Evolutionary conservation across 2,888 invertebrate genomes (phyloP).

Genomic region (Lymantria monacha): DNA sequence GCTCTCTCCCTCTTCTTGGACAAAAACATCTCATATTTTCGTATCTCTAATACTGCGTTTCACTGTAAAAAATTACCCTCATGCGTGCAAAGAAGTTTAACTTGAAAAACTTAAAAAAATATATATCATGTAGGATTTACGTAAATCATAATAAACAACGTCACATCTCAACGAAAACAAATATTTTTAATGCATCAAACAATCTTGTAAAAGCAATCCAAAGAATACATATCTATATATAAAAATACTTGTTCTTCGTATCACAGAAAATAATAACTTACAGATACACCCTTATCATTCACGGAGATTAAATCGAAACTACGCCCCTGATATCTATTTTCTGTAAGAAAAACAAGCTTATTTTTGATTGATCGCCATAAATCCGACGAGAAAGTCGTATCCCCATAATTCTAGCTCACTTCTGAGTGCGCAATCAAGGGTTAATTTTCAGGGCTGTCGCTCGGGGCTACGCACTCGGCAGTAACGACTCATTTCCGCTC

Average conservation of each 20-base stretch:
- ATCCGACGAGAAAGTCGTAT: conserved; percentile 15
- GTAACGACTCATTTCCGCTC: conserved; percentile 30
- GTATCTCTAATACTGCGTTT: no score
- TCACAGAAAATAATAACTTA: neutral
- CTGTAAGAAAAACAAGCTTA: neutral
- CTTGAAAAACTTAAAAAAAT: no score
- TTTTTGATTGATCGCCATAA: conserved; percentile 7
- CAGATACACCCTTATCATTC: neutral
- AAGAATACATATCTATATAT: no score
- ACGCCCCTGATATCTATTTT: neutral
- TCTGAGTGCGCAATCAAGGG: conserved; percentile 54
- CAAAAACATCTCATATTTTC: no score
- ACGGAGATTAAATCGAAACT: neutral
- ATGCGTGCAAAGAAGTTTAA: no score
- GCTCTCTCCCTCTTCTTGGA: no score
- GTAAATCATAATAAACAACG: no score
- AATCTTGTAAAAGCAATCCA: neutral
- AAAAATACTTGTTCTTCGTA: neutral
- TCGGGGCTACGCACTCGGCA: conserved; percentile 20
- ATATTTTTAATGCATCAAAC: neutral
- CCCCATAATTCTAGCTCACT: conserved; percentile 34
- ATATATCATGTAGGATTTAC: no score
- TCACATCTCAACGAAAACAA: no score
- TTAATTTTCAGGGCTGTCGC: conserved; percentile 59
- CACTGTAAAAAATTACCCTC: no score